These are phyloP conservation scores for Rhynchotus rufescens DNA, from an alignment of 2,797 vertebrate genomes.

Conservation along the genomic window DNA sequence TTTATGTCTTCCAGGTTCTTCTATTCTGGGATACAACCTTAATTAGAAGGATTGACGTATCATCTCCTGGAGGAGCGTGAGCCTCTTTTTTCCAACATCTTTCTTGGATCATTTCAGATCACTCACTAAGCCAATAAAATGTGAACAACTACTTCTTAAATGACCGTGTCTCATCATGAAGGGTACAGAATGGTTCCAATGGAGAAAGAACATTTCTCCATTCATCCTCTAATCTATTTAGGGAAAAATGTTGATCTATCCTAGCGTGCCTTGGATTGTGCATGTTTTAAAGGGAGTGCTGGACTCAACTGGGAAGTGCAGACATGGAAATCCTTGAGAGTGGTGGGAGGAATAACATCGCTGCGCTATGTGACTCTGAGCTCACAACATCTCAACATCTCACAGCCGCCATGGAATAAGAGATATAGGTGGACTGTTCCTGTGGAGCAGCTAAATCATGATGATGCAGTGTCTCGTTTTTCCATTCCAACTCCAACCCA, in stretches of 20 bases:
- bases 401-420: neutral
- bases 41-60: constrained; percentile 57
- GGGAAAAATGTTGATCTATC: neutral
- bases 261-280: neutral
- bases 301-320: neutral
- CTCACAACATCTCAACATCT: neutral
- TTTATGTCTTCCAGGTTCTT: constrained; percentile 38
- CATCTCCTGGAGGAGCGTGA: constrained; percentile 41
- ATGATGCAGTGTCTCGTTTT: neutral
- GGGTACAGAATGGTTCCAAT: neutral
- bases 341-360: neutral
- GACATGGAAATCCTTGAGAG: neutral
- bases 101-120: neutral
- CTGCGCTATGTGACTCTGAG: accelerated
- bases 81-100: constrained; percentile 16
- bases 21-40: constrained; percentile 35
- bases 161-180: neutral
- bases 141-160: neutral
- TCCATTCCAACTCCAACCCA: neutral
- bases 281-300: neutral
- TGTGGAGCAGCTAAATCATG: neutral
- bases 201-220: neutral
- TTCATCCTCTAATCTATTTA: neutral
- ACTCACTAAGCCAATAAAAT: neutral
- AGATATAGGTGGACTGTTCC: neutral